Evolutionary conservation across 2,888 invertebrate genomes (phyloP).

Genomic region (Eupelmus urozonus): DNA sequence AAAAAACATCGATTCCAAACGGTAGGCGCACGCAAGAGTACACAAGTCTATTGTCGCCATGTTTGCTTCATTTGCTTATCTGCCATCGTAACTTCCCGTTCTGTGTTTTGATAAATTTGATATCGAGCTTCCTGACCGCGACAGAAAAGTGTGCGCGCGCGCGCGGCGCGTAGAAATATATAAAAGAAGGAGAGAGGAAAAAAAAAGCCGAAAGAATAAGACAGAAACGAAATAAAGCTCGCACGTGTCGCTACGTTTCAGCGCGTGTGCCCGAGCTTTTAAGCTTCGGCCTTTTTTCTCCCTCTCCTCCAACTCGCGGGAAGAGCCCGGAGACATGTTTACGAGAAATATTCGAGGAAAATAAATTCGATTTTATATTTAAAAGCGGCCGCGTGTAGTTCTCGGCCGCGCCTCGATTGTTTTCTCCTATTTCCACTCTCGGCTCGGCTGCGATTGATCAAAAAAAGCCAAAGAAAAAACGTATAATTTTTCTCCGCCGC

Average conservation of each 20-base stretch:
- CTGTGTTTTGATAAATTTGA: constrained; percentile 72
- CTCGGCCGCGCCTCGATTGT: neutral
- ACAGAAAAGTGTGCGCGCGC: constrained; percentile 18
- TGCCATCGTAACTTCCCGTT: constrained; percentile 69
- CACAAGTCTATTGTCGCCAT: constrained; percentile 33
- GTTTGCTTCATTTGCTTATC: constrained; percentile 62
- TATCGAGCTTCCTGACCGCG: constrained; percentile 70
- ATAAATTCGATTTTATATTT: constrained; percentile 30
- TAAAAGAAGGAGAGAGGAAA: neutral
- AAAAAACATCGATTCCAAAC: neutral
- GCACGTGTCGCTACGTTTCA: constrained; percentile 36
- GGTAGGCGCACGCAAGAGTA: constrained; percentile 6
- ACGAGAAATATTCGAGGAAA: constrained; percentile 6
- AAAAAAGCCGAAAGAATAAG: neutral
- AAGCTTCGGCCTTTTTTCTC: neutral
- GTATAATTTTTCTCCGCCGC: too few species aligned
- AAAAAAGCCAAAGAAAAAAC: neutral
- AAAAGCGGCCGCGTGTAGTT: neutral
- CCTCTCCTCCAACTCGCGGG: neutral
- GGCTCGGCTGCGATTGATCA: neutral
- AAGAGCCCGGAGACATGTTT: neutral
- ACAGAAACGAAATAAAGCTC: constrained; percentile 13
- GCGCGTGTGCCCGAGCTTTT: constrained; percentile 23
- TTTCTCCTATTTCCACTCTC: neutral
- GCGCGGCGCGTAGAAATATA: neutral